Evolutionary conservation across 2,888 invertebrate species (phyloP), one percentile per base, ranked within the genome.

Genomic region (Sesia bembeciformis): DNA sequence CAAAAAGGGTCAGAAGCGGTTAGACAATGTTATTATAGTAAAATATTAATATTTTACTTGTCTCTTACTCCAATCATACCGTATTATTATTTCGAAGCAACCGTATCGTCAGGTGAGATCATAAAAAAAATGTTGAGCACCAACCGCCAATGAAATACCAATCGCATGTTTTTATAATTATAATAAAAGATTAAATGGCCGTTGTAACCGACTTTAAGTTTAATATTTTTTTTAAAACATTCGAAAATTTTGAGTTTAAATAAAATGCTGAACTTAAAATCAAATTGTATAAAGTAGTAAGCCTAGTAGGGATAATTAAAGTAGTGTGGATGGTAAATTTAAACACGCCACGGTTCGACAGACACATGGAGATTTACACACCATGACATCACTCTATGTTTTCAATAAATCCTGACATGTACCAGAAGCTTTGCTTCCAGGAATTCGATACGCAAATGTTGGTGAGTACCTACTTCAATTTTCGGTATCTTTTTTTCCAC

Each of bases 71-170:
- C 23, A 23, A 23, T 23, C 23, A 23, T 23, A 23, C 23, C 1
- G 23, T 23, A 2, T 59, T 60, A 60, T 64, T 59, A 62, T 60
- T 55, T 52, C 49, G 52, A 50, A 57, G 54, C 59, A 54, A 59
- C 49, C 52, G 54, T 56, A 51, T 57, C 55, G 50, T 51, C 53
- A 57, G 58, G 63, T 62, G 66, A 56, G 62, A 53, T 65, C 64
- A 58, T 66, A 67, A 69, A 68, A 62, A 62, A 62, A 61, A 61
- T 50, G 51, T 52, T 40, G 49, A 49, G 53, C 53, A 53, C 57
- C 58, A 62, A 55, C 57, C 57, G 59, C 58, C 63, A 65, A 62
- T 65, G 65, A 59, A 68, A 62, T 55, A 59, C 59, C 61, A 63
- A 69, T 69, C 62, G 67, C 60, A 46, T 46, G 46, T 46, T 46